phyloP scores from a whole-genome alignment of 2,888 invertebrate genomes.

The Ctena decussata region DNA sequence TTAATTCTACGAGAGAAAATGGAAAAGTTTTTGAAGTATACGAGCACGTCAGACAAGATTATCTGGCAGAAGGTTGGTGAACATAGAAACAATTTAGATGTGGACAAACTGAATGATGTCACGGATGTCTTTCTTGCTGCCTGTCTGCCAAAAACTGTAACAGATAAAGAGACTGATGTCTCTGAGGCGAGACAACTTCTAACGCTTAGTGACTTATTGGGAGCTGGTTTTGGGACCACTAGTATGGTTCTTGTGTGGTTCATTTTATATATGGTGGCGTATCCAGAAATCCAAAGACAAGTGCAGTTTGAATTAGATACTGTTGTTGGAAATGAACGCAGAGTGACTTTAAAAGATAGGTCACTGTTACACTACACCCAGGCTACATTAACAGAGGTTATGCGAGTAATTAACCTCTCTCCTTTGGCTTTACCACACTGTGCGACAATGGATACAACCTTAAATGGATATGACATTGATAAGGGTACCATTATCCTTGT shows the following conservation, averaged over 20 bases:
- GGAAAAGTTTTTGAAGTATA: too few species aligned
- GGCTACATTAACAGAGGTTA: slow-evolving; percentile 70
- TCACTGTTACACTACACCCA: slow-evolving; percentile 60
- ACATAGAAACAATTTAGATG: too few species aligned
- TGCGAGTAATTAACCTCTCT: slow-evolving; percentile 59
- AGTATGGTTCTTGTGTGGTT: slow-evolving; percentile 63
- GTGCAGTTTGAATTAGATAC: slow-evolving; percentile 72
- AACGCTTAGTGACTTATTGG: slow-evolving; percentile 66
- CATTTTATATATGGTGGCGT: slow-evolving; percentile 25
- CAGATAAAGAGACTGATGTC: neutral
- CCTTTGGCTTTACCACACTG: slow-evolving; percentile 72
- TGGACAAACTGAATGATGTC: slow-evolving; percentile 38
- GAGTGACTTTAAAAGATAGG: slow-evolving; percentile 51
- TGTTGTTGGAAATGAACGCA: slow-evolving; percentile 56
- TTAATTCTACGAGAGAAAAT: too few species aligned
- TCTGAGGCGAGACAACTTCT: slow-evolving; percentile 38
- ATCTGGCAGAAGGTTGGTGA: too few species aligned
- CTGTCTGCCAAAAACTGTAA: neutral
- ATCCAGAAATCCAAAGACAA: slow-evolving; percentile 55
- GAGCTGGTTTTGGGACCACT: slow-evolving; percentile 72
- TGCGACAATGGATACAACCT: slow-evolving; percentile 48
- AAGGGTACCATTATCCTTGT: slow-evolving; percentile 56
- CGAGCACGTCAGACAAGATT: too few species aligned
- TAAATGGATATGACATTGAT: slow-evolving; percentile 47
- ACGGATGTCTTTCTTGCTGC: slow-evolving; percentile 67